A percentile compares a stretch with the other conserved stretches of the same genome.
Evolutionary conservation across 2,888 invertebrate species (phyloP).

Genomic region (Syritta pipiens): DNA sequence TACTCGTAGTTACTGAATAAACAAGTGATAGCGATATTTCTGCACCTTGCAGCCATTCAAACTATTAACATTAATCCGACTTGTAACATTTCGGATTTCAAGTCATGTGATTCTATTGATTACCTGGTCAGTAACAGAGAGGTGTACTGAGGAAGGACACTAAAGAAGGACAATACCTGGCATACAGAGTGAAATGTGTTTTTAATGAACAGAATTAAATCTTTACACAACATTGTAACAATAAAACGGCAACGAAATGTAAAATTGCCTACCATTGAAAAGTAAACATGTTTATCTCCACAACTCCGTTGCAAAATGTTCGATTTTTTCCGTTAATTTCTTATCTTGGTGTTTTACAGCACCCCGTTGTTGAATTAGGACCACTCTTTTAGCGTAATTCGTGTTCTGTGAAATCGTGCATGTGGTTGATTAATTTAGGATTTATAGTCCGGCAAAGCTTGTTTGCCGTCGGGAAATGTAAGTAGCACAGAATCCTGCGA

Average conservation of each 20-base stretch:
- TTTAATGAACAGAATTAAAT: slow-evolving; percentile 44
- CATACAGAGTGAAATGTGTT: slow-evolving; percentile 2
- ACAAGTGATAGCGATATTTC: too few relatives aligned
- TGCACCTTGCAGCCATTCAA: too few relatives aligned
- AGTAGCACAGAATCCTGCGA: neutral
- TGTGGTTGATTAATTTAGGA: slow-evolving; percentile 7
- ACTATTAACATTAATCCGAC: too few relatives aligned
- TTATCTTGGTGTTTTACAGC: slow-evolving; percentile 44
- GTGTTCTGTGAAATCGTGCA: slow-evolving; percentile 10
- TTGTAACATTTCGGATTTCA: too few relatives aligned
- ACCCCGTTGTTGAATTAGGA: slow-evolving; percentile 38
- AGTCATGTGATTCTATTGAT: too few relatives aligned
- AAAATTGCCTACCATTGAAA: slow-evolving; percentile 52
- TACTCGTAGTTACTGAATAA: too few relatives aligned
- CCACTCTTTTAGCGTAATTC: slow-evolving; percentile 15
- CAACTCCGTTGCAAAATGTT: slow-evolving; percentile 45
- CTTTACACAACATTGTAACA: slow-evolving; percentile 39
- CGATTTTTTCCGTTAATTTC: slow-evolving; percentile 40
- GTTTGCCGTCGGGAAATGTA: neutral
- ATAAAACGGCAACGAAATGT: slow-evolving; percentile 33
- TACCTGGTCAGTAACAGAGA: too few relatives aligned
- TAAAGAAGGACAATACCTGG: neutral
- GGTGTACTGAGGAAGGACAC: too few relatives aligned
- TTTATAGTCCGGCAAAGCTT: neutral
- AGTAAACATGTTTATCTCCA: slow-evolving; percentile 50